phyloP scores from a whole-genome alignment of 1,140 invertebrate genomes.

The Drosophila littoralis region DNA sequence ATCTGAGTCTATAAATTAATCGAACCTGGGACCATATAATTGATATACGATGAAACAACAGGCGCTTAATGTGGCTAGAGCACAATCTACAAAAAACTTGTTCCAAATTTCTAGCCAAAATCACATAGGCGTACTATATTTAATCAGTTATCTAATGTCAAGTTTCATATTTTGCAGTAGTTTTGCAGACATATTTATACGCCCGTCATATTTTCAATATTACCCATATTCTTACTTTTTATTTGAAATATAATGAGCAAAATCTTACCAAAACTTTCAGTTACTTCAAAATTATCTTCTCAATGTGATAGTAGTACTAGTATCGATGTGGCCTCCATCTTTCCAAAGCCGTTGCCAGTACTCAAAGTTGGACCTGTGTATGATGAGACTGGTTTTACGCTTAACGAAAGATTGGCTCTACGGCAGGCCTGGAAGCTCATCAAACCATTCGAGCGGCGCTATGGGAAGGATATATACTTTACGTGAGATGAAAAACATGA shows the following conservation, averaged over 20 bases:
- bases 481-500: slow-evolving; percentile 9
- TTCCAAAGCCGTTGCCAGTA: slow-evolving; percentile 48
- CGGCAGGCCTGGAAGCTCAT: slow-evolving; percentile 56
- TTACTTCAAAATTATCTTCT: neutral
- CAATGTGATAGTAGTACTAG: neutral
- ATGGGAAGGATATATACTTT: slow-evolving; percentile 51
- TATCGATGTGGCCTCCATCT: slow-evolving; percentile 13
- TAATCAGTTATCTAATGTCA: neutral
- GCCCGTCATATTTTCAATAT: neutral
- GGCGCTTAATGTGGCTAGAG: too few species aligned
- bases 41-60: too few species aligned
- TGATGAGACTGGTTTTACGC: slow-evolving; percentile 53
- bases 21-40: too few species aligned
- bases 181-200: neutral
- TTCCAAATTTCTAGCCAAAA: neutral
- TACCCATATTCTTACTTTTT: neutral
- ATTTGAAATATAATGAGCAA: neutral
- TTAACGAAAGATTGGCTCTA: slow-evolving; percentile 51
- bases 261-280: neutral
- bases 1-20: slow-evolving; percentile 4
- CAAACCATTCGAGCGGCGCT: slow-evolving; percentile 40
- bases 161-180: neutral
- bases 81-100: neutral
- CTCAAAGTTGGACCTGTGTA: slow-evolving; percentile 39
- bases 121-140: neutral